phyloP scores from a whole-genome alignment of 2,888 invertebrate species.

The Gymnoscelis rufifasciata region DNA sequence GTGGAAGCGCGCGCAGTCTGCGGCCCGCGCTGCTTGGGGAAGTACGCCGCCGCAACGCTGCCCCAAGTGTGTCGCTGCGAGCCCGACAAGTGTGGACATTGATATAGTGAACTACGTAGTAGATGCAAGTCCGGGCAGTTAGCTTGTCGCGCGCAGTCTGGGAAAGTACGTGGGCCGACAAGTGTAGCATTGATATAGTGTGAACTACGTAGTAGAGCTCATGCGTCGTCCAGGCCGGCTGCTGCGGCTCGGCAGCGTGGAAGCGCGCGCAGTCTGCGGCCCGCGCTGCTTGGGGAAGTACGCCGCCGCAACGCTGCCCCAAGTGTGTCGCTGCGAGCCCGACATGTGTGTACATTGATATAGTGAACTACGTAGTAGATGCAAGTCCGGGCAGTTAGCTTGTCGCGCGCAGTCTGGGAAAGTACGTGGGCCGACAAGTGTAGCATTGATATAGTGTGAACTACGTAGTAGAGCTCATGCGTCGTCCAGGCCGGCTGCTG shows the following conservation, averaged over 20 bases:
- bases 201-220: slow-evolving; percentile 82
- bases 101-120: too few species aligned
- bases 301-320: slow-evolving; percentile 32
- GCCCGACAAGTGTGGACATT: too few species aligned
- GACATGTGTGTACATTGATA: too few species aligned
- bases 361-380: too few species aligned
- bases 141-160: too few species aligned
- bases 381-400: too few species aligned
- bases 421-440: too few species aligned
- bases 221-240: slow-evolving; percentile 69
- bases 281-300: slow-evolving; percentile 37
- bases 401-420: too few species aligned
- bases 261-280: slow-evolving; percentile 49
- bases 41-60: slow-evolving; percentile 34
- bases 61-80: slow-evolving; percentile 41
- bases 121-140: too few species aligned
- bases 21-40: slow-evolving; percentile 41
- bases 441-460: too few species aligned
- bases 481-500: slow-evolving; percentile 65
- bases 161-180: too few species aligned
- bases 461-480: slow-evolving; percentile 81
- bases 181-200: too few species aligned
- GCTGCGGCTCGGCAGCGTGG: slow-evolving; percentile 49
- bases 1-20: slow-evolving; percentile 48
- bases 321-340: slow-evolving; percentile 41